phyloP scores from a whole-genome alignment of 2,113 vertebrate species.

The Accipiter cooperii region DNA sequence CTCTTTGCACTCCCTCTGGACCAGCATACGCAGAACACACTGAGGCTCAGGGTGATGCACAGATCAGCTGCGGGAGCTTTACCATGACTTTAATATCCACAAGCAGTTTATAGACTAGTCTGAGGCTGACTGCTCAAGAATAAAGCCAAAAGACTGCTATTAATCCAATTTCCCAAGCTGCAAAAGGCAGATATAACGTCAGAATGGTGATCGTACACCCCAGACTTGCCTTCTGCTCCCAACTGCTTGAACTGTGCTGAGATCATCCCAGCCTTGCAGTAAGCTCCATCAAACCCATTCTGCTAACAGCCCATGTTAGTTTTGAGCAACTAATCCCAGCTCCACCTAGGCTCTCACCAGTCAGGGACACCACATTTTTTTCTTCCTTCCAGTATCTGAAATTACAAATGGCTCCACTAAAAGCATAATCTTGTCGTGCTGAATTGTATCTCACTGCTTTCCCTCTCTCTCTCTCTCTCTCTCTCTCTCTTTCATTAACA shows the following conservation, averaged over 20 bases:
- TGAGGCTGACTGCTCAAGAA: neutral
- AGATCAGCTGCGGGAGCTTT: neutral
- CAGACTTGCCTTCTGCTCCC: neutral
- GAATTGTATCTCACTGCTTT: neutral
- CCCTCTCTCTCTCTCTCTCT: neutral
- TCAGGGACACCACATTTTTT: neutral
- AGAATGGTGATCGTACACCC: neutral
- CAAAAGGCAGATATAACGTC: neutral
- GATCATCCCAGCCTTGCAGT: neutral
- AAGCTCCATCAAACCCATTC: neutral
- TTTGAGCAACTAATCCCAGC: neutral
- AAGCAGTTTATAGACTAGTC: neutral
- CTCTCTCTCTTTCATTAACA: slow-evolving; percentile 13
- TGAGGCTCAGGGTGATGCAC: neutral
- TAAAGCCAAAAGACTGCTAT: neutral
- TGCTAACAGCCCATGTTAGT: neutral
- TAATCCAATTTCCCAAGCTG: neutral
- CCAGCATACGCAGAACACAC: neutral
- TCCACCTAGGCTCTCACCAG: neutral
- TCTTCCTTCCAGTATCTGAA: neutral
- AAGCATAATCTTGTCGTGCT: slow-evolving; percentile 16
- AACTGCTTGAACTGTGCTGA: neutral
- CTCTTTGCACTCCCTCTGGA: neutral
- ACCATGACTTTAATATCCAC: accelerated
- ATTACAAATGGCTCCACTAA: slow-evolving; percentile 27